phyloP scores from a whole-genome alignment of 2,888 invertebrate genomes.

The Caenorhabditis sp. region DNA sequence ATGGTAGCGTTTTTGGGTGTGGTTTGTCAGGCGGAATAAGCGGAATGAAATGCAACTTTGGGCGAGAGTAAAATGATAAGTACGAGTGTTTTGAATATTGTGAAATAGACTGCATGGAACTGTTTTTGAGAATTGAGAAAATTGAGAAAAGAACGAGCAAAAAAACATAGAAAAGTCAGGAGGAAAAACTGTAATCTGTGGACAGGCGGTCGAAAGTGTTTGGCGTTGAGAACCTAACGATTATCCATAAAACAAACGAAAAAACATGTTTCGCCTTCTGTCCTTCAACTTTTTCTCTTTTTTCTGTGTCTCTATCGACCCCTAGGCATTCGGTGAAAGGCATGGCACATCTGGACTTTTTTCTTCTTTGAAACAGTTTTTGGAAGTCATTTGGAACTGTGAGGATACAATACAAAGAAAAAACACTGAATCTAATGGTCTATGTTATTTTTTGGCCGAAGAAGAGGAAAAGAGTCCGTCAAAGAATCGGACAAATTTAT shows the following conservation, averaged over 20 bases:
- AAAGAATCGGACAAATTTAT: conserved; percentile 21
- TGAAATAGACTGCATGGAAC: neutral
- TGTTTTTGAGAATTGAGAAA: neutral
- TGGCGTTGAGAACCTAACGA: conserved; percentile 29
- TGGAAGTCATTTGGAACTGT: too few species aligned
- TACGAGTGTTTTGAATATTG: too few species aligned
- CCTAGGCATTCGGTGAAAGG: too few species aligned
- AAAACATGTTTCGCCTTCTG: conserved; percentile 38
- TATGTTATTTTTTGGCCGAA: too few species aligned
- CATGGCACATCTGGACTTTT: too few species aligned
- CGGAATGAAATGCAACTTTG: conserved; percentile 1
- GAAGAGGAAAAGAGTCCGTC: neutral
- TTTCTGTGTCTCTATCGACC: neutral
- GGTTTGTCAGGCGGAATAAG: neutral
- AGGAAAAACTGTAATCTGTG: conserved; percentile 17
- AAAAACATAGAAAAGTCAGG: conserved; percentile 11
- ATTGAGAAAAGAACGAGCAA: neutral
- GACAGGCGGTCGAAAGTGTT: conserved; percentile 18
- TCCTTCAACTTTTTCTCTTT: neutral
- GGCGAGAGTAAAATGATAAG: too few species aligned
- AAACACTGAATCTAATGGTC: too few species aligned
- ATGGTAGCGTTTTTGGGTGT: conserved; percentile 9
- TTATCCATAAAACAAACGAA: conserved; percentile 59
- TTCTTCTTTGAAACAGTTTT: too few species aligned
- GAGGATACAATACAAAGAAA: too few species aligned